Conservation (phyloP, 2,797 vertebrate species). For the Phyllotis vaccarum region DNA sequence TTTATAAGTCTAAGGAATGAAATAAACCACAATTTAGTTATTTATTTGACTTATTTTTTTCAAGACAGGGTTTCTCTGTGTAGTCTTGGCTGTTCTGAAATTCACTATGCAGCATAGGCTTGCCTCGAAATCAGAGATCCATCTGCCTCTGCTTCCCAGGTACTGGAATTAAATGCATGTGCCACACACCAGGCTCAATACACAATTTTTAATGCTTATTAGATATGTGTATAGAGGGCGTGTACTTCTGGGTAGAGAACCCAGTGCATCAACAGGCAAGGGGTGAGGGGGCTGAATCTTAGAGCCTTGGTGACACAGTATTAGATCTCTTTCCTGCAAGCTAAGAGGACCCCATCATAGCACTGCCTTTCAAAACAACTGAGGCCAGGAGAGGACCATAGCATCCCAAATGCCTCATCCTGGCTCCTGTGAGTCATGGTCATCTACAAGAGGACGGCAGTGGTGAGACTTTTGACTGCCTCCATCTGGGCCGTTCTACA, state of each 20-base stretch:
- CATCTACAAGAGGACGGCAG: neutral
- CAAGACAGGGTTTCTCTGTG: neutral
- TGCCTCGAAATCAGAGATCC: neutral
- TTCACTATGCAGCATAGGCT: neutral
- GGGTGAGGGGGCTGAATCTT: constrained; percentile 44
- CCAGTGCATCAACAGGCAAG: constrained; percentile 50
- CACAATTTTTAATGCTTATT: constrained; percentile 25
- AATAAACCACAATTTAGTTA: neutral
- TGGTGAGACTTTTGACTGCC: neutral
- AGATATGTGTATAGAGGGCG: neutral
- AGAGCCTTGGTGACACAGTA: neutral
- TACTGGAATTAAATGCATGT: neutral
- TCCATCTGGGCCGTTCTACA: neutral
- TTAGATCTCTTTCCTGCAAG: constrained; percentile 53
- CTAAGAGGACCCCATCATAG: constrained; percentile 51
- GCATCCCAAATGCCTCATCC: neutral
- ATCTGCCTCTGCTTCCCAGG: neutral
- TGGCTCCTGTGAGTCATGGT: neutral
- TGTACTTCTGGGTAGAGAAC: constrained; percentile 34
- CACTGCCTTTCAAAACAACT: neutral
- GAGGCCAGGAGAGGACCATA: neutral
- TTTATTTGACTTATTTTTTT: neutral
- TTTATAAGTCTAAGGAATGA: constrained; percentile 43
- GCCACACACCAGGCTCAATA: neutral
- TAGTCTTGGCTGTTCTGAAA: neutral